Percentiles rank a stretch among this genome's conserved stretches.
Evolutionary conservation across 2,888 invertebrate genomes (phyloP).

Genomic region (Napeogenes sylphis): DNA sequence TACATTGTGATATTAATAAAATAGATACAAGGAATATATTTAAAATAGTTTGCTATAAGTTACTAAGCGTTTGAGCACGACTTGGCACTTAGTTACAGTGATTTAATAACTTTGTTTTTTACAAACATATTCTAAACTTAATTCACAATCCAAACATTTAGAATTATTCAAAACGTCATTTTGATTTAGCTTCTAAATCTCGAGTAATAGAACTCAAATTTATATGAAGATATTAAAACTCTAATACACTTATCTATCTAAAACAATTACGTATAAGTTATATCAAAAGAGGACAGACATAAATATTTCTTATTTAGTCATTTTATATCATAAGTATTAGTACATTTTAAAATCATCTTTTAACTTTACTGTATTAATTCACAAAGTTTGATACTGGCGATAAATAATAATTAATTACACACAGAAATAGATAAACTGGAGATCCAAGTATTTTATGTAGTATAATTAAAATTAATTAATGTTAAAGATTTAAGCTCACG

Average conservation of each 20-base stretch:
- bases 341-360: background rate
- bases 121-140: background rate
- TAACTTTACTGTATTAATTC: background rate
- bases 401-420: too few relatives aligned
- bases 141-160: too few relatives aligned
- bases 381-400: too few relatives aligned
- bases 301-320: background rate
- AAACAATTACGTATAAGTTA: background rate
- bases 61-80: conserved; percentile 5
- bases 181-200: too few relatives aligned
- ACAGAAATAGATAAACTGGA: too few relatives aligned
- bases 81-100: conserved; percentile 9
- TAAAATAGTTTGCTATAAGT: background rate
- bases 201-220: conserved; percentile 8
- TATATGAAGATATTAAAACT: background rate
- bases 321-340: background rate
- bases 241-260: background rate
- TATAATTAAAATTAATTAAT: too few relatives aligned
- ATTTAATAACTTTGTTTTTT: background rate
- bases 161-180: too few relatives aligned
- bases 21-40: conserved; percentile 4
- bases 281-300: conserved; percentile 6
- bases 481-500: too few relatives aligned
- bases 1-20: conserved; percentile 1
- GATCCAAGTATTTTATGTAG: too few relatives aligned